A percentile compares a stretch with the other conserved stretches of the same genome.
Conservation (phyloP, 2,888 invertebrate species). For the Eupithecia pulchellata region DNA sequence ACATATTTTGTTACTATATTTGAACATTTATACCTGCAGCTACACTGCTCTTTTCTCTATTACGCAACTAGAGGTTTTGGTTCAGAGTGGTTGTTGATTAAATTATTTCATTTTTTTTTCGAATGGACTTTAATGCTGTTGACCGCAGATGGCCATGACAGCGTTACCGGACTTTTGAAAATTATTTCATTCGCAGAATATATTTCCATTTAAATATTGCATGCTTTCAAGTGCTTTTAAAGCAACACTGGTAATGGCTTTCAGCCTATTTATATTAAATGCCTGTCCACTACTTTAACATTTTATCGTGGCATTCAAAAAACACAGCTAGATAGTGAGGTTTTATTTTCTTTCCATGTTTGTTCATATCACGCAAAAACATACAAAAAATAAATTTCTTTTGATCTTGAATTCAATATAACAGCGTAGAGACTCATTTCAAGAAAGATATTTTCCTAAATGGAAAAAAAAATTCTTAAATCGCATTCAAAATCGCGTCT, state of each 20-base stretch:
- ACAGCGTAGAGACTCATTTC: background rate
- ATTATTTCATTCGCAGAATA: no score
- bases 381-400: background rate
- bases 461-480: background rate
- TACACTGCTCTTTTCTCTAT: background rate
- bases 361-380: background rate
- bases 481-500: background rate
- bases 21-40: background rate
- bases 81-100: background rate
- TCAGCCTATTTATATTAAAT: constrained; percentile 3
- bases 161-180: no score
- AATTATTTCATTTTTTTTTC: background rate
- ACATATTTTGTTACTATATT: background rate
- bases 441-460: background rate
- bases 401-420: background rate
- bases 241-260: background rate
- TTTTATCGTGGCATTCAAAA: background rate
- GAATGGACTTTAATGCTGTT: no score
- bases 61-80: background rate
- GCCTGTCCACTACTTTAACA: background rate
- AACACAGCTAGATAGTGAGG: background rate
- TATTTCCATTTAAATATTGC: background rate
- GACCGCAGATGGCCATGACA: no score
- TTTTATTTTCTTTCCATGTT: background rate
- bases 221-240: background rate